Evolutionary conservation across 1,140 invertebrate genomes (phyloP), one percentile per base, ranked within the genome.

Genomic region (Lethrus apterus): DNA sequence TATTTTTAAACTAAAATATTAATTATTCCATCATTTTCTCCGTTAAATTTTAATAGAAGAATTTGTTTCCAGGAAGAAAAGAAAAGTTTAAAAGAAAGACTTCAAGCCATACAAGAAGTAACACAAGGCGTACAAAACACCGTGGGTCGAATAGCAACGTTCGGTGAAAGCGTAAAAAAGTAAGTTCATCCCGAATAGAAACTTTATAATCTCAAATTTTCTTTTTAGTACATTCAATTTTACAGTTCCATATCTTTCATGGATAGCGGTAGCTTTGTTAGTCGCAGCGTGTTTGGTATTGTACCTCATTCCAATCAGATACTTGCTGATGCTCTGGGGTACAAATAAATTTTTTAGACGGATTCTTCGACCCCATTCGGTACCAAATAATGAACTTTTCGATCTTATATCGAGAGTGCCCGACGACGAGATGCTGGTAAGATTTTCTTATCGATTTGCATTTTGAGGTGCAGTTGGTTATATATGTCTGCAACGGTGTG

Each of bases 381-480:
- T 98, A 67, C 89, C 92, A 10, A 99, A 98, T 67, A 98, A 98
- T 71, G 96, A 99, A 78, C 68, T 98, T 13, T 69, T 98, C 45
- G 95, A 99, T 72, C 84, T 97, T 56, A 71, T 99, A 45, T 95
- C 93, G 0, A 74, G 96, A 52, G 90, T 99, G 42, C 95, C 95
- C 14, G 93, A 95, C 65, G 89, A 97, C 65, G 89, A 92, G 68
- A 86, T 90, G 71, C 72, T 95, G 67, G 83, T 89, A 68, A 83
- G 80, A 73, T 66, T 63, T 2, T 13, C 13, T 15, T 35, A 5
- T 19, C 13, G 15, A 19, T 38, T 18, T 3, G 19, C 11, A 19
- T 2, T 38, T 38, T 8, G 19, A 34, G 33, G 14, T 34, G 33
- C 33, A 18, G 11, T 34, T n/a, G n/a, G n/a, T n/a, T n/a, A n/a